A percentile compares a stretch with the other conserved stretches of the same genome.
phyloP scores from a whole-genome alignment of 2,113 vertebrate genomes.

The Bubo bubo region DNA sequence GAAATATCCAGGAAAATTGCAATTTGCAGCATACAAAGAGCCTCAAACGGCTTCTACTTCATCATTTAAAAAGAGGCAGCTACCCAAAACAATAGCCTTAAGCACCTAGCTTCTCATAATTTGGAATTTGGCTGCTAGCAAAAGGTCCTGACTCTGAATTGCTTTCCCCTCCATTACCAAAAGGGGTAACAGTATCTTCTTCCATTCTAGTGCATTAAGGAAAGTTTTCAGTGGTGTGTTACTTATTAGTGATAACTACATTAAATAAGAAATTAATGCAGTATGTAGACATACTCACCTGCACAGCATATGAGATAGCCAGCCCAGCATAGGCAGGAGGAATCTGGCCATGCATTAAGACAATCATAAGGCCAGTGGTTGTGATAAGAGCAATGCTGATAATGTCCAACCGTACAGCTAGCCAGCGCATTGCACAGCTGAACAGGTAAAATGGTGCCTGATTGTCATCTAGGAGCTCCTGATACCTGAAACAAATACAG shows the following conservation, averaged over 20 bases:
- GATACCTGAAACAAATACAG: slow-evolving; percentile 78
- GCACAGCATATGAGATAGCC: slow-evolving; percentile 90
- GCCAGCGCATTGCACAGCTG: slow-evolving; percentile 92
- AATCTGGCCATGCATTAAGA: slow-evolving; percentile 90
- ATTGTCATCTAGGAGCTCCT: slow-evolving; percentile 89
- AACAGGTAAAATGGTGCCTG: slow-evolving; percentile 90
- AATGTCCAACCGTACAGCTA: slow-evolving; percentile 88
- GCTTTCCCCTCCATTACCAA: neutral
- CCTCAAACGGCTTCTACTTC: neutral
- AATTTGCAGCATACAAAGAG: neutral
- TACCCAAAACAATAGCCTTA: neutral
- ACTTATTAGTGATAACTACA: neutral
- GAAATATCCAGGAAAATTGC: neutral
- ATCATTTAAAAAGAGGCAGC: neutral
- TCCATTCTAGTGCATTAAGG: neutral
- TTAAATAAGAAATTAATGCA: neutral
- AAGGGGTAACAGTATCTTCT: neutral
- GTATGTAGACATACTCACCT: slow-evolving; percentile 69
- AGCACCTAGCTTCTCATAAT: neutral
- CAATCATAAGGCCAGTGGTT: slow-evolving; percentile 88
- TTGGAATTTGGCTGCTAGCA: neutral
- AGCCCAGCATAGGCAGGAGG: slow-evolving; percentile 89
- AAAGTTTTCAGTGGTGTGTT: neutral
- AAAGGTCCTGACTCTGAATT: neutral
- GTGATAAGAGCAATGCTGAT: slow-evolving; percentile 92